Percentiles rank a stretch among this genome's conserved stretches.
These are phyloP conservation scores for Eptesicus fuscus DNA, from an alignment of 2,113 vertebrate genomes.

Conservation along the genomic window DNA sequence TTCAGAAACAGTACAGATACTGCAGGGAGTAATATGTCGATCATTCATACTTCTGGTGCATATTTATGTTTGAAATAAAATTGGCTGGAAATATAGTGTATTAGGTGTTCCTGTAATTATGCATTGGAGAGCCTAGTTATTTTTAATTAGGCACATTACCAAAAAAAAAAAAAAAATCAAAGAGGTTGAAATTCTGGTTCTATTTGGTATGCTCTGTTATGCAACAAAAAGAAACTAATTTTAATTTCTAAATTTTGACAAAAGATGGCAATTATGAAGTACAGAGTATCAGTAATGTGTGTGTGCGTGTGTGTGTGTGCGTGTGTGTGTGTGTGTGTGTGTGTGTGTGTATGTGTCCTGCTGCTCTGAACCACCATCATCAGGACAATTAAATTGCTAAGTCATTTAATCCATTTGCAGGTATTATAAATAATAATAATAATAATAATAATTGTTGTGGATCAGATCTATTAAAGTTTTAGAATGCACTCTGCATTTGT, in stretches of 20 bases:
- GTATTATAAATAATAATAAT: not conserved
- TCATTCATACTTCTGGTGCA: constrained; percentile 68
- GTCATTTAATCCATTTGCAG: not conserved
- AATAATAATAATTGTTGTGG: not conserved
- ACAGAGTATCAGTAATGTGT: not conserved
- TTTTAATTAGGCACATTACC: constrained; percentile 79
- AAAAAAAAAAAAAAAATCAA: constrained; percentile 44
- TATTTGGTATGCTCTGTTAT: constrained; percentile 47
- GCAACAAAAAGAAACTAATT: constrained; percentile 55
- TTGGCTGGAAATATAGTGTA: constrained; percentile 61
- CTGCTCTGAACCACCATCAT: not conserved
- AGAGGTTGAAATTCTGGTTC: constrained; percentile 57
- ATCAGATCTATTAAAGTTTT: not conserved
- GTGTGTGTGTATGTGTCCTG: not conserved
- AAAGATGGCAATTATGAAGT: constrained; percentile 17
- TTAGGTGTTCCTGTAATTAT: constrained; percentile 77
- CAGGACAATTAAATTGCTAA: not conserved
- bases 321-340: not conserved
- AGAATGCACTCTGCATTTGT: not conserved
- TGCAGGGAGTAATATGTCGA: constrained; percentile 62
- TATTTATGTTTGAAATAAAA: constrained; percentile 78
- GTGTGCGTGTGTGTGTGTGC: not conserved
- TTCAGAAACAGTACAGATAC: constrained; percentile 66
- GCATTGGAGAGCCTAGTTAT: constrained; percentile 74
- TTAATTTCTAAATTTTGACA: constrained; percentile 47